These are phyloP conservation scores for Ficedula albicollis DNA, from an alignment of 2,797 vertebrate genomes.

Conservation along the genomic window DNA sequence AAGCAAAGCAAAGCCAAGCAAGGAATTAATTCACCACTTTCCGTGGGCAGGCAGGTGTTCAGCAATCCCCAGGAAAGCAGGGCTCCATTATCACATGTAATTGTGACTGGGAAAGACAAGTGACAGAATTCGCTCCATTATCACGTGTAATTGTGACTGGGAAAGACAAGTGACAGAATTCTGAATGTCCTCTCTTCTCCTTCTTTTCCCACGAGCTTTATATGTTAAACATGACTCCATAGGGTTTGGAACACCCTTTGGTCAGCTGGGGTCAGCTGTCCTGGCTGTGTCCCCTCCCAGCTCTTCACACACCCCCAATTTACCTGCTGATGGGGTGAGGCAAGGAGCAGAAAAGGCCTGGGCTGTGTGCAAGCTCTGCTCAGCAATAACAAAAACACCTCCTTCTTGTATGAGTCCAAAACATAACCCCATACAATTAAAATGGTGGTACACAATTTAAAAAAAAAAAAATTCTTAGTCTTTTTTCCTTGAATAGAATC, in stretches of 20 bases:
- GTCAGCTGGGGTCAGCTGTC: not conserved
- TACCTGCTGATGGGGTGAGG: not conserved
- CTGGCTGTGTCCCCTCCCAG: not conserved
- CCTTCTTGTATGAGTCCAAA: not conserved
- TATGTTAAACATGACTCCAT: not conserved
- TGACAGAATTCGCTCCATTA: not conserved
- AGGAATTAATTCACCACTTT: not conserved
- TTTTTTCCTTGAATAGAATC: not conserved
- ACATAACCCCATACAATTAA: not conserved
- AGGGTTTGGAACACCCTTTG: not conserved
- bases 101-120: not conserved
- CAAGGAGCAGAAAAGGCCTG: not conserved
- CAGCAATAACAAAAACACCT: not conserved
- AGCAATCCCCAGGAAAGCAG: not conserved
- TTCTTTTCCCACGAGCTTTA: not conserved
- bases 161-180: not conserved
- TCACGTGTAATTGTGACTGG: too few species aligned
- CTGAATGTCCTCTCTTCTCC: not conserved
- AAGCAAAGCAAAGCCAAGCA: not conserved
- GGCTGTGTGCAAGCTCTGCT: not conserved
- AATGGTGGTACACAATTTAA: not conserved
- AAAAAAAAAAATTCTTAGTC: not conserved
- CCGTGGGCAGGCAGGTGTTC: not conserved
- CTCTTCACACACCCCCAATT: not conserved
- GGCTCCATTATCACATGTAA: not conserved